These are phyloP conservation scores for Athetis lepigone DNA, from an alignment of 2,888 invertebrate genomes.

Conservation along the genomic window DNA sequence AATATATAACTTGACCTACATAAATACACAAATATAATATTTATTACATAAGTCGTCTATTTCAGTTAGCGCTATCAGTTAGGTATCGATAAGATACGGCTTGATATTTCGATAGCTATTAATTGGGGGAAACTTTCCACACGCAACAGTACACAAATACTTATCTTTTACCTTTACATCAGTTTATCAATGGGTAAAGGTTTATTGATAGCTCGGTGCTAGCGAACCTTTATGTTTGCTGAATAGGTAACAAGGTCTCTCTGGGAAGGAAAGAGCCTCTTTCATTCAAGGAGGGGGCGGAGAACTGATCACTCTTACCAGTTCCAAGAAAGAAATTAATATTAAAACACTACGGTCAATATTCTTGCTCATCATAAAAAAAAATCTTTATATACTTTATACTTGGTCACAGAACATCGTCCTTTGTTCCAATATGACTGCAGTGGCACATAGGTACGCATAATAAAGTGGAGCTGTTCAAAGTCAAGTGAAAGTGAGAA, in stretches of 20 bases:
- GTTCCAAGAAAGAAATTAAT: no score
- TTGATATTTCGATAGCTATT: conserved; percentile 43
- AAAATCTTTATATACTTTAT: no score
- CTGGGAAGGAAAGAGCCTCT: no score
- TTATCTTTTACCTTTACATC: conserved; percentile 23
- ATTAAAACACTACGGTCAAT: no score
- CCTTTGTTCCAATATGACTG: not conserved
- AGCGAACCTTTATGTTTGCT: conserved; percentile 7
- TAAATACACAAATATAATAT: conserved; percentile 27
- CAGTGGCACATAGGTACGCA: not conserved
- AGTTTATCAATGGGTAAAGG: not conserved
- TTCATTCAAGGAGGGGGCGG: no score
- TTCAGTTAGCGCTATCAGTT: conserved; percentile 31
- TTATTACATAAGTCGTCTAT: conserved; percentile 52
- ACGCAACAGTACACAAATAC: conserved; percentile 2
- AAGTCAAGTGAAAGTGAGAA: conserved; percentile 38
- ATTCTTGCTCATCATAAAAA: no score
- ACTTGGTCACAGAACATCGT: not conserved
- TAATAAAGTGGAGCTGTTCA: conserved; percentile 19
- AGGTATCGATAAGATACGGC: conserved; percentile 34
- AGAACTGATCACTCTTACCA: no score
- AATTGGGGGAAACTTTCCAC: conserved; percentile 56
- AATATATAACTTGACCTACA: conserved; percentile 37
- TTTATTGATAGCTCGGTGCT: conserved; percentile 6
- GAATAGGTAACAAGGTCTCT: not conserved